Evolutionary conservation across 2,113 vertebrate genomes (phyloP).

Genomic region (Scophthalmus maximus): DNA sequence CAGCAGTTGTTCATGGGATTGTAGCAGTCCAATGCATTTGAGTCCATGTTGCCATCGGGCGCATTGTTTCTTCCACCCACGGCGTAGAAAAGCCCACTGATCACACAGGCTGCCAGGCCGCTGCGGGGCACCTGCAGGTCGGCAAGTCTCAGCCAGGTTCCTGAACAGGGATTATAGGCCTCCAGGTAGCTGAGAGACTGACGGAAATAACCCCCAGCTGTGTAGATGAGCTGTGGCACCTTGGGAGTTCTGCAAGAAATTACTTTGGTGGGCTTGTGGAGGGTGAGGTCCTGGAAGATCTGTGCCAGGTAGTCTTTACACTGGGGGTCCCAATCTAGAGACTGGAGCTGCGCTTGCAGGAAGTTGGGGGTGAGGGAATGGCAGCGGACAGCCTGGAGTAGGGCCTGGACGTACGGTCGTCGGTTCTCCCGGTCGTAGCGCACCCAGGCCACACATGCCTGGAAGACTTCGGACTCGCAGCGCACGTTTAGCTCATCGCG

Average conservation of each 20-base stretch:
- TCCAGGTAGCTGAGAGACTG: conserved; percentile 91
- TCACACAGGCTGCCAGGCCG: conserved; percentile 90
- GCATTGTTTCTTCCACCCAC: conserved; percentile 94
- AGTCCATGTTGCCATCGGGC: conserved; percentile 93
- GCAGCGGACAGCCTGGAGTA: conserved; percentile 94
- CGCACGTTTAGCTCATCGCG: conserved; percentile 96
- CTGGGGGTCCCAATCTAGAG: conserved; percentile 88
- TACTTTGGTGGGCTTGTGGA: conserved; percentile 89
- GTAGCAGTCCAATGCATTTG: conserved; percentile 91
- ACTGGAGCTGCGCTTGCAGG: conserved; percentile 92
- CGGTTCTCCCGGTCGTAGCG: conserved; percentile 89
- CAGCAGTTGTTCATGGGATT: conserved; percentile 96
- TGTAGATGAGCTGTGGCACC: conserved; percentile 92
- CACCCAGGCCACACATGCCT: conserved; percentile 95
- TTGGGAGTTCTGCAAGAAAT: conserved; percentile 87
- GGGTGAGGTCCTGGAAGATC: conserved; percentile 94
- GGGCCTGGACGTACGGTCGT: conserved; percentile 88
- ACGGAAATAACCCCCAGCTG: conserved; percentile 90
- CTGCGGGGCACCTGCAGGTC: conserved; percentile 91
- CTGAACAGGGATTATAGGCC: conserved; percentile 87
- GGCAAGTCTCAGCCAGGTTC: conserved; percentile 86
- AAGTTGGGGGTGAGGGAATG: conserved; percentile 93
- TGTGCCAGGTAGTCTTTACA: conserved; percentile 93
- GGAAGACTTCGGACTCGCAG: conserved; percentile 96
- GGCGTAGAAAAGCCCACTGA: conserved; percentile 92